Conservation (phyloP, 2,797 vertebrate species). For the Onychomys torridus region DNA sequence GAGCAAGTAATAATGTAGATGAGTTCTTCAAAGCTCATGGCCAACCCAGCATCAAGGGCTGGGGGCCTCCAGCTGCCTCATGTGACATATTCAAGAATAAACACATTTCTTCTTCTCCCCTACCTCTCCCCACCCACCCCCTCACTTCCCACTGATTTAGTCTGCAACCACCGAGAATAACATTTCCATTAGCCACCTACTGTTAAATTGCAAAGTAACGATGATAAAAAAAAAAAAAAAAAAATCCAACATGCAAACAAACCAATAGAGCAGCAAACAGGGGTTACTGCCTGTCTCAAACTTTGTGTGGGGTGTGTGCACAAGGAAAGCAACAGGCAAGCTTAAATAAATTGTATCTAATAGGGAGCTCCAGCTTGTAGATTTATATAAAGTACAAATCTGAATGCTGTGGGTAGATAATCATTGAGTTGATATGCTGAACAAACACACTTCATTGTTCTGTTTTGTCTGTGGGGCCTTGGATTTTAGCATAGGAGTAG, state of each 20-base stretch:
- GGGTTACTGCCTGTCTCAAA: constrained; percentile 84
- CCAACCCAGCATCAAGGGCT: constrained; percentile 81
- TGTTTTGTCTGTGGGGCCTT: not conserved
- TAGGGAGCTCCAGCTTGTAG: not conserved
- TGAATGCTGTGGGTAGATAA: not conserved
- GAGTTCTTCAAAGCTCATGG: constrained; percentile 83
- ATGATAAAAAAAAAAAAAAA: constrained; percentile 79
- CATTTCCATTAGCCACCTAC: constrained; percentile 91
- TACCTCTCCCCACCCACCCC: constrained; percentile 33
- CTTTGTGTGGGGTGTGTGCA: constrained; percentile 70
- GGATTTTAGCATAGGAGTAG: constrained; percentile 49
- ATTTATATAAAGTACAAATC: constrained; percentile 5
- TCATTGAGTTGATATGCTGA: constrained; percentile 21
- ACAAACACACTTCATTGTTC: constrained; percentile 4
- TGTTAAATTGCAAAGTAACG: constrained; percentile 88
- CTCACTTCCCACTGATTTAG: constrained; percentile 85
- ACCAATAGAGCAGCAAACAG: constrained; percentile 85
- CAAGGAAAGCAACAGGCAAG: constrained; percentile 71
- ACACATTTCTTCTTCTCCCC: constrained; percentile 88
- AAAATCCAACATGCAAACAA: constrained; percentile 86
- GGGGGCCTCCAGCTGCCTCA: constrained; percentile 87
- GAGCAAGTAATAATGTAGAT: constrained; percentile 85
- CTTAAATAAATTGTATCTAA: constrained; percentile 80
- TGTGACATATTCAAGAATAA: constrained; percentile 90
- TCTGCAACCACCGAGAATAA: constrained; percentile 85